Percentiles rank a stretch among this genome's conserved stretches.
Conservation (phyloP, 2,888 invertebrate genomes). For the Pristionchus entomophagus region DNA sequence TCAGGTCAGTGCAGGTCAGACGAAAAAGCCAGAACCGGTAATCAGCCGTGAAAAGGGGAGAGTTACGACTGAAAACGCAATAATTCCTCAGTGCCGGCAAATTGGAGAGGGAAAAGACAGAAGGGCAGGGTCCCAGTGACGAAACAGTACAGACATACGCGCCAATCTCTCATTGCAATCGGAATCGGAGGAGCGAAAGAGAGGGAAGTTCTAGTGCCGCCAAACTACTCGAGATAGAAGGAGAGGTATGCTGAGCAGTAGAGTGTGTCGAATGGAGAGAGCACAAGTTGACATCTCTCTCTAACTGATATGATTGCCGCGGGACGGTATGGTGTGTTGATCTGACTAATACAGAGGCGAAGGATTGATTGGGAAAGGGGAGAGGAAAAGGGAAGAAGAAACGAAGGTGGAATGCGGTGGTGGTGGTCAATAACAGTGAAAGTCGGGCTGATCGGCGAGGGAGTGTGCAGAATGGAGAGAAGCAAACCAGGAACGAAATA, state of each 20-base stretch:
- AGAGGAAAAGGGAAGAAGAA: not conserved
- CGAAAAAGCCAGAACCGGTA: too few species aligned
- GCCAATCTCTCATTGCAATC: not conserved
- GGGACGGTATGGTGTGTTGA: not conserved
- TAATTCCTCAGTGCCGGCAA: too few species aligned
- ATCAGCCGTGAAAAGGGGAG: too few species aligned
- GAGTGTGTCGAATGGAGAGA: not conserved
- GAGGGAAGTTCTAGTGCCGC: not conserved
- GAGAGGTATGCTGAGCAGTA: not conserved
- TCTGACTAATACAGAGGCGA: not conserved
- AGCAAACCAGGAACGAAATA: too few species aligned
- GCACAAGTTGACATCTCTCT: too few species aligned
- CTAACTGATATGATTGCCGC: conserved; percentile 21
- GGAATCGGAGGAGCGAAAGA: not conserved
- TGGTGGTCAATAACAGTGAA: conserved; percentile 14
- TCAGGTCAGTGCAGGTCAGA: too few species aligned
- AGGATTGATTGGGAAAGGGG: conserved; percentile 9
- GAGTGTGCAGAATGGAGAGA: too few species aligned
- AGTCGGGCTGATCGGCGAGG: too few species aligned
- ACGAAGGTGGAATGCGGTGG: conserved; percentile 31
- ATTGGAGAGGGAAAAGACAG: too few species aligned
- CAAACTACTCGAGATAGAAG: too few species aligned
- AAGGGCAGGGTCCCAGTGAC: too few species aligned
- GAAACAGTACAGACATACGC: conserved; percentile 3
- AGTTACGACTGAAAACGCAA: too few species aligned